phyloP scores from a whole-genome alignment of 1,140 invertebrate species.

The Agrypnia vestita region DNA sequence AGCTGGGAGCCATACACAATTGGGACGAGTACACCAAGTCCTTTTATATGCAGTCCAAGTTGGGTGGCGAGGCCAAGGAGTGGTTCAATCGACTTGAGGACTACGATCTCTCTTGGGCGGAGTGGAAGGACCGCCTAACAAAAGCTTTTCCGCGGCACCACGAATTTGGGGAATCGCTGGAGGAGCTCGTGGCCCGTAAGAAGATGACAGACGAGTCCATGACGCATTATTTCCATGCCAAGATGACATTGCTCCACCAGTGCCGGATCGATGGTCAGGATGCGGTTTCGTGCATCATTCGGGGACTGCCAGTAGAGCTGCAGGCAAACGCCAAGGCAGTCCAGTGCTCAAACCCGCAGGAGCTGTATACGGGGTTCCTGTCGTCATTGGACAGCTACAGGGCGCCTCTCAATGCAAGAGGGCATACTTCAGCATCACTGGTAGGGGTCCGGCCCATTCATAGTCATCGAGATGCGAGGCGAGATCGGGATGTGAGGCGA shows the following conservation, averaged over 20 bases:
- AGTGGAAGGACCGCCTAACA: conserved; percentile 35
- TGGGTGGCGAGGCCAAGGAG: no score
- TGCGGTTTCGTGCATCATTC: conserved; percentile 64
- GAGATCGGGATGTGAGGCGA: no score
- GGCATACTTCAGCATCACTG: no score
- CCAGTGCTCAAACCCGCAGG: conserved; percentile 60
- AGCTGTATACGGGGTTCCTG: conserved; percentile 62
- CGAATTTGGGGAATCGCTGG: conserved; percentile 56
- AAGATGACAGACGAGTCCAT: conserved; percentile 62
- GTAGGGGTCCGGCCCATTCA: neutral
- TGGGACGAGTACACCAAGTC: no score
- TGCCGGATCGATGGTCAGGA: conserved; percentile 63
- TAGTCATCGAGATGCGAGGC: neutral
- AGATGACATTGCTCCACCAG: conserved; percentile 63
- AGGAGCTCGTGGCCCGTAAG: conserved; percentile 62
- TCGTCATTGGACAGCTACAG: conserved; percentile 39
- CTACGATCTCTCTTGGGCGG: conserved; percentile 61
- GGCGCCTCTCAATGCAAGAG: neutral
- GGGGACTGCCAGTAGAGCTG: conserved; percentile 61
- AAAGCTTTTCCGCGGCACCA: conserved; percentile 60
- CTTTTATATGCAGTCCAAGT: no score
- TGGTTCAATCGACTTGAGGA: no score
- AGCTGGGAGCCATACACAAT: no score
- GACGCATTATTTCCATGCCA: conserved; percentile 63
- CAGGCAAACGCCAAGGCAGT: conserved; percentile 63